These are phyloP conservation scores for Poicephalus meyeri DNA, from an alignment of 2,113 vertebrate genomes.

Conservation along the genomic window DNA sequence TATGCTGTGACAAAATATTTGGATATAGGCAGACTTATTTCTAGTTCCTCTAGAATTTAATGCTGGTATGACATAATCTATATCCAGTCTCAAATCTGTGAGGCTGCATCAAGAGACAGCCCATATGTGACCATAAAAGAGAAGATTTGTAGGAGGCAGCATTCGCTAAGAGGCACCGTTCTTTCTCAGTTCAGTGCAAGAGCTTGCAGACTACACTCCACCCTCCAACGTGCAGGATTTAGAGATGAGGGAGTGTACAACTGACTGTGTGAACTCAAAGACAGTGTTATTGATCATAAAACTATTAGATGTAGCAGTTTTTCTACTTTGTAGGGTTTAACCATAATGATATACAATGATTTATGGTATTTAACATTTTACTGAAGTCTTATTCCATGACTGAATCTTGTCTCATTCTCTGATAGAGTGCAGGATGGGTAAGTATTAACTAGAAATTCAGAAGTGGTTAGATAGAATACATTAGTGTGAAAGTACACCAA, in stretches of 20 bases:
- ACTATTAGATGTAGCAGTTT: not conserved
- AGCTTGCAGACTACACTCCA: not conserved
- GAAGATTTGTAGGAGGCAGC: not conserved
- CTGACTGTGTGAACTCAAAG: not conserved
- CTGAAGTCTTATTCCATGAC: not conserved
- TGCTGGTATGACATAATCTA: not conserved
- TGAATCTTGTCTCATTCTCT: not conserved
- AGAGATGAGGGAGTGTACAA: not conserved
- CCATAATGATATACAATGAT: not conserved
- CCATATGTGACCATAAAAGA: not conserved
- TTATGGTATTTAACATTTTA: not conserved
- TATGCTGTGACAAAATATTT: not conserved
- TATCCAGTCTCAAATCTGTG: not conserved
- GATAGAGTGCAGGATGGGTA: too few species aligned
- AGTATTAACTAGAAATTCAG: not conserved
- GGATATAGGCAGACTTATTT: not conserved
- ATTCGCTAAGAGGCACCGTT: not conserved
- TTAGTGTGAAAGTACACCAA: not conserved
- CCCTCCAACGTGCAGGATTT: not conserved
- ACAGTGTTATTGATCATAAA: not conserved
- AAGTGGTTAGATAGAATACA: not conserved
- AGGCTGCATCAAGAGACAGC: not conserved
- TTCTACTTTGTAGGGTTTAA: not conserved
- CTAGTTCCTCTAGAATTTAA: not conserved
- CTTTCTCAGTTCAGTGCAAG: not conserved